Percentiles rank a stretch among this genome's conserved stretches.
Evolutionary conservation across 2,797 vertebrate species (phyloP).

Genomic region (Poecilia gillii): DNA sequence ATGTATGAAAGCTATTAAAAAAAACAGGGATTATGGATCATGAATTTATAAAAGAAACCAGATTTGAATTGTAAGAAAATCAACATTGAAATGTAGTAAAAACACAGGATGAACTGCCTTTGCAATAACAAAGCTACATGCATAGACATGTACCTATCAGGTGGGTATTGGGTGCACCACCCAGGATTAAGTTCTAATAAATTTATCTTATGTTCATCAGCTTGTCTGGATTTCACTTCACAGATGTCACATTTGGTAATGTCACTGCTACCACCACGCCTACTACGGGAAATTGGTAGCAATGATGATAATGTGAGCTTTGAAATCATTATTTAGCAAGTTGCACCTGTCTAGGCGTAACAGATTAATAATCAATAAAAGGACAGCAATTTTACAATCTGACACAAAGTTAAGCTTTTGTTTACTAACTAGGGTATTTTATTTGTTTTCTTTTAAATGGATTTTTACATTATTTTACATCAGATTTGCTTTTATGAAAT

Average conservation of each 20-base stretch:
- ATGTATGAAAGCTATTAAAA: too few species aligned
- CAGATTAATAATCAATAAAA: conserved; percentile 39
- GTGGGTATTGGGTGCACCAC: too few species aligned
- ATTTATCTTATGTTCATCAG: neutral
- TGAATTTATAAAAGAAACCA: too few species aligned
- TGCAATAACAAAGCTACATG: too few species aligned
- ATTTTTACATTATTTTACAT: conserved; percentile 9
- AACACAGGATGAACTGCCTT: too few species aligned
- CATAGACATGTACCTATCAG: too few species aligned
- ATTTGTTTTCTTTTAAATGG: neutral
- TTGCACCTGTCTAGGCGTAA: conserved; percentile 23
- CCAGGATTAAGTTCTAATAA: too few species aligned
- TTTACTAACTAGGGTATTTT: neutral
- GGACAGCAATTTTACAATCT: conserved; percentile 1
- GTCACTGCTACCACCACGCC: conserved; percentile 15
- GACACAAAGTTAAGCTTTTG: neutral
- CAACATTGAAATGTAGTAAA: too few species aligned
- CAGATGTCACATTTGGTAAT: conserved; percentile 19
- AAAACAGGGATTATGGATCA: too few species aligned
- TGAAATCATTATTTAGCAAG: conserved; percentile 29
- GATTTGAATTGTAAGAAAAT: too few species aligned
- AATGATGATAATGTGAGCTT: conserved; percentile 13
- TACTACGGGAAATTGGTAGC: conserved; percentile 13
- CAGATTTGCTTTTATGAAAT: neutral
- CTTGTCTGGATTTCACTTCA: conserved; percentile 1